Base-by-base conservation (phyloP, 2,888 invertebrate genomes). In the Epiblema foenella region DNA sequence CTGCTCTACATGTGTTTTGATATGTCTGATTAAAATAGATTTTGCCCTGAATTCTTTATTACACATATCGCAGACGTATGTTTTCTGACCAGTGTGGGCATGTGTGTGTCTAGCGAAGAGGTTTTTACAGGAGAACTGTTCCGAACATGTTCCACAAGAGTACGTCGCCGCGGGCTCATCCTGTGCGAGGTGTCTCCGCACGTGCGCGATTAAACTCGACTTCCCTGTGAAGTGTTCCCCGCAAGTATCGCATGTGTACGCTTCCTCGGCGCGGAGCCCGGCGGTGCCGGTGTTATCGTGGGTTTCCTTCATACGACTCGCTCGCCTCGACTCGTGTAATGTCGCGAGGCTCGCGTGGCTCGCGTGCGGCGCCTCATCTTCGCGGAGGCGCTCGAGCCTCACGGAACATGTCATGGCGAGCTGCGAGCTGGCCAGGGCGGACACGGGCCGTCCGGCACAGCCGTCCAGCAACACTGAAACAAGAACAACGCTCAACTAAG, bases 61-160 rank as follows among this genome's bases (percentile, higher is more conserved):
- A 24, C 60, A 60, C n/a, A 49, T 17, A 17, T 62, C 62, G 29
- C 49, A 62, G n/a, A 0, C 17, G 24, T 46, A 46, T 10, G 46
- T n/a, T 29, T 49, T 11, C 5, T 62, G 17, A 2, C n/a, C 24
- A 11, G 29, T n/a, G 51, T 17, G 33, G 4, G 29, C 56, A 33
- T 42, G n/a, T 42, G 42, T 15, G 7, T 42, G 42, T 42, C 15
- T 42, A 42, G 42, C 15, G 42, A 42, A 42, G 42, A 42, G 42
- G 15, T 42, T 42, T 42, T 42, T 7, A 42, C 42, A 1, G n/a
- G 42, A n/a, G 42, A 42, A 42, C 15, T 42, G 42, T 42, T 42
- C 42, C 12, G 18, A 18, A 51, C 51, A 17, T 18, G 17, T 51
- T 18, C 18, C 18, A 42, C 42, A 7, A 42, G 42, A 42, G 12